Evolutionary conservation across 2,888 invertebrate genomes (phyloP).

Genomic region (Thymelicus sylvestris): DNA sequence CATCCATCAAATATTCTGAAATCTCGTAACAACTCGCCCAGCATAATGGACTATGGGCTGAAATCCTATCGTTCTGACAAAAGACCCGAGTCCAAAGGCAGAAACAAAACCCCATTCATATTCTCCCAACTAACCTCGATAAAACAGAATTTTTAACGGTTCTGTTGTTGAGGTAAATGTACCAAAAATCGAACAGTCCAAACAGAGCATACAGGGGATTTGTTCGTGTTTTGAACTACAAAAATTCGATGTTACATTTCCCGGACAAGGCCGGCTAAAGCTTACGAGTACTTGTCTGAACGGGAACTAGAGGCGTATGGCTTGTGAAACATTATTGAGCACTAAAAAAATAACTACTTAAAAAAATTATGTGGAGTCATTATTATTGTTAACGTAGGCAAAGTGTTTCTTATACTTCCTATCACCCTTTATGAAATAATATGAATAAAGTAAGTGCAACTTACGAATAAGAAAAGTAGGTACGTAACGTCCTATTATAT

Average conservation of each 20-base stretch:
- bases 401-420: too few relatives aligned
- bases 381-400: too few relatives aligned
- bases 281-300: slow-evolving; percentile 6
- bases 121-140: slow-evolving; percentile 4
- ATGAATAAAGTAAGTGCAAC: too few relatives aligned
- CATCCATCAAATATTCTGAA: neutral
- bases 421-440: too few relatives aligned
- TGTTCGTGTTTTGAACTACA: slow-evolving; percentile 32
- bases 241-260: slow-evolving; percentile 18
- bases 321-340: neutral
- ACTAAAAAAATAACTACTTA: too few relatives aligned
- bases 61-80: slow-evolving; percentile 2
- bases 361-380: too few relatives aligned
- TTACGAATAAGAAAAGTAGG: too few relatives aligned
- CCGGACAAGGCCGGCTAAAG: slow-evolving; percentile 30
- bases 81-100: neutral
- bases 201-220: slow-evolving; percentile 27
- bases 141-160: slow-evolving; percentile 19
- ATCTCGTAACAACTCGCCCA: neutral
- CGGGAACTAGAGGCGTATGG: neutral
- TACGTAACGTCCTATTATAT: too few relatives aligned
- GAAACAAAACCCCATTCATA: slow-evolving; percentile 11
- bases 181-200: slow-evolving; percentile 24
- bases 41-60: neutral
- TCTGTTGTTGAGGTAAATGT: slow-evolving; percentile 17